Conservation (phyloP, 2,888 invertebrate genomes). For the Apamea crenata region DNA sequence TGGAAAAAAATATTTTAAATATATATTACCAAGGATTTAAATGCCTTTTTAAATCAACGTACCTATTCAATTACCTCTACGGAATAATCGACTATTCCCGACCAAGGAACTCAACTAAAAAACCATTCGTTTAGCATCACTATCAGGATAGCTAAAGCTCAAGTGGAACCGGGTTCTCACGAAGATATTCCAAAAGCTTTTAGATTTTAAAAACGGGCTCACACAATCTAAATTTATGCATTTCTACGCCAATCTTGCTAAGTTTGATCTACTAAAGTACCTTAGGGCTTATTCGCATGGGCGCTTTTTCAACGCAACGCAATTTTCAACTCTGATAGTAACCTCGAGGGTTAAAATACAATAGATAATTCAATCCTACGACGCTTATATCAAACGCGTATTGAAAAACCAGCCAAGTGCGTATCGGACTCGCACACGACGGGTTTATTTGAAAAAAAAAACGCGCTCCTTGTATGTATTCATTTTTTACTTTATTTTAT, state of each 20-base stretch:
- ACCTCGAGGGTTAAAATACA: too few species aligned
- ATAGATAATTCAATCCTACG: too few species aligned
- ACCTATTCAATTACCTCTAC: slow-evolving; percentile 47
- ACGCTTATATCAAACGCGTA: too few species aligned
- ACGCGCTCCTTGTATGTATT: too few species aligned
- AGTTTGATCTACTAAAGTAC: slow-evolving; percentile 64
- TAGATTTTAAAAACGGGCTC: slow-evolving; percentile 65
- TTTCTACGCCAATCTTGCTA: slow-evolving; percentile 68
- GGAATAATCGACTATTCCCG: slow-evolving; percentile 45
- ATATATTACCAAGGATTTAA: neutral
- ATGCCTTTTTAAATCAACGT: slow-evolving; percentile 19
- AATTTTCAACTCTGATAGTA: too few species aligned
- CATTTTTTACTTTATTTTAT: too few species aligned
- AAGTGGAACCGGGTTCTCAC: slow-evolving; percentile 46
- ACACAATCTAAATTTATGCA: slow-evolving; percentile 72
- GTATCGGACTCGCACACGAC: too few species aligned
- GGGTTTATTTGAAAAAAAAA: too few species aligned
- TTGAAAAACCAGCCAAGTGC: too few species aligned
- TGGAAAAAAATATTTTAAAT: too few species aligned
- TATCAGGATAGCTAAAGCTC: slow-evolving; percentile 54
- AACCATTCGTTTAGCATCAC: slow-evolving; percentile 61
- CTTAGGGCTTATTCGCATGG: neutral
- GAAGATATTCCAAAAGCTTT: slow-evolving; percentile 66
- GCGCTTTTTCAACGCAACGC: neutral
- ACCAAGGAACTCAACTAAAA: slow-evolving; percentile 55